Percentiles rank a stretch among this genome's conserved stretches.
These are phyloP conservation scores for Eilema caniola DNA, from an alignment of 2,888 invertebrate genomes.

Conservation along the genomic window DNA sequence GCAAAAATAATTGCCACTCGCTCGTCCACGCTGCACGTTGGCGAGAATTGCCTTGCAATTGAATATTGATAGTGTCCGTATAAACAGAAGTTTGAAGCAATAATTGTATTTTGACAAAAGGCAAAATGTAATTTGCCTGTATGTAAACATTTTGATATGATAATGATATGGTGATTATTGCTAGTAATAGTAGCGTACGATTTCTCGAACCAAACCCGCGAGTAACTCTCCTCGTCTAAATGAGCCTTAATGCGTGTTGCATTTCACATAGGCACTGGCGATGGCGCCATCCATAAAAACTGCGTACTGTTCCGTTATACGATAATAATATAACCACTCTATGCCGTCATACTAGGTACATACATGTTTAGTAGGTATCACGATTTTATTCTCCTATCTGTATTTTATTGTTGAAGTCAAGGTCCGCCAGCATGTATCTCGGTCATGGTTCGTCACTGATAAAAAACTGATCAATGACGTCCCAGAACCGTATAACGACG, in stretches of 20 bases:
- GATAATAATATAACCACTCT: not conserved
- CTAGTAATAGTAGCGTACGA: too few species aligned
- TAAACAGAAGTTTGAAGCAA: too few species aligned
- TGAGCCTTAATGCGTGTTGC: not conserved
- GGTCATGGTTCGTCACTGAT: conserved; percentile 15
- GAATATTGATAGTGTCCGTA: too few species aligned
- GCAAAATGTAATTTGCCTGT: too few species aligned
- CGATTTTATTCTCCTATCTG: conserved; percentile 8
- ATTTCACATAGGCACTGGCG: not conserved
- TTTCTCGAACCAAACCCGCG: too few species aligned
- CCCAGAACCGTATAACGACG: not conserved
- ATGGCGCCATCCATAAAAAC: not conserved
- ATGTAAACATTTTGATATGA: too few species aligned
- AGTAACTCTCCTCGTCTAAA: too few species aligned
- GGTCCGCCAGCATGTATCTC: not conserved
- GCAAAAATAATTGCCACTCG: too few species aligned
- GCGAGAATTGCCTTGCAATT: too few species aligned
- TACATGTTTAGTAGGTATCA: not conserved
- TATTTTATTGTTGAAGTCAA: conserved; percentile 17
- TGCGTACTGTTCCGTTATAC: not conserved
- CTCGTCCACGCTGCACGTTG: too few species aligned
- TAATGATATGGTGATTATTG: too few species aligned
- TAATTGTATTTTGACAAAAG: too few species aligned
- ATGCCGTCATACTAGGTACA: not conserved
- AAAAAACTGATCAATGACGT: conserved; percentile 10